Evolutionary conservation across 2,797 vertebrate genomes (phyloP).

Genomic region (Tenualosa ilisha): DNA sequence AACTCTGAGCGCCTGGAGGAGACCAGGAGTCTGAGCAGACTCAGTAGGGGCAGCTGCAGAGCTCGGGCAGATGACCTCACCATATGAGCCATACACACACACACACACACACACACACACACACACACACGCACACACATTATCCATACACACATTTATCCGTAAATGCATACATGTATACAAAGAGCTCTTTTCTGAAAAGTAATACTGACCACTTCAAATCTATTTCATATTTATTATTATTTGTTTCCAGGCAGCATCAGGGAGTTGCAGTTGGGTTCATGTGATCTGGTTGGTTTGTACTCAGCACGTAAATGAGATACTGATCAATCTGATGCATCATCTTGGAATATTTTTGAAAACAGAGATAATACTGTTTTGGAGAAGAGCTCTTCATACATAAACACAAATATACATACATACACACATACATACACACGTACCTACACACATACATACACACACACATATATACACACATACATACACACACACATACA

Average conservation of each 20-base stretch:
- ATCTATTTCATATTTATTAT: no score
- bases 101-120: conserved; percentile 9
- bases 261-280: no score
- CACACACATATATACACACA: no score
- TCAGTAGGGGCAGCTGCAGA: conserved; percentile 92
- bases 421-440: conserved; percentile 15
- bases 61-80: conserved; percentile 94
- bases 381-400: no score
- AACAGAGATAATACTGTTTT: no score
- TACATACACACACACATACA: background rate
- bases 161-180: background rate
- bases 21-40: conserved; percentile 85
- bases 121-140: background rate
- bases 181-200: background rate
- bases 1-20: conserved; percentile 78
- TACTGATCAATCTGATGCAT: no score
- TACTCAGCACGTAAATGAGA: no score
- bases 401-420: background rate
- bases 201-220: no score
- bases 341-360: background rate
- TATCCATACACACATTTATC: background rate
- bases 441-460: background rate
- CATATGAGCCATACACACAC: conserved; percentile 73
- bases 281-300: no score
- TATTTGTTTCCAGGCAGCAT: no score